Evolutionary conservation across 2,888 invertebrate species (phyloP), one percentile per base, ranked within the genome.

Genomic region (Cryptocephalus moraei): DNA sequence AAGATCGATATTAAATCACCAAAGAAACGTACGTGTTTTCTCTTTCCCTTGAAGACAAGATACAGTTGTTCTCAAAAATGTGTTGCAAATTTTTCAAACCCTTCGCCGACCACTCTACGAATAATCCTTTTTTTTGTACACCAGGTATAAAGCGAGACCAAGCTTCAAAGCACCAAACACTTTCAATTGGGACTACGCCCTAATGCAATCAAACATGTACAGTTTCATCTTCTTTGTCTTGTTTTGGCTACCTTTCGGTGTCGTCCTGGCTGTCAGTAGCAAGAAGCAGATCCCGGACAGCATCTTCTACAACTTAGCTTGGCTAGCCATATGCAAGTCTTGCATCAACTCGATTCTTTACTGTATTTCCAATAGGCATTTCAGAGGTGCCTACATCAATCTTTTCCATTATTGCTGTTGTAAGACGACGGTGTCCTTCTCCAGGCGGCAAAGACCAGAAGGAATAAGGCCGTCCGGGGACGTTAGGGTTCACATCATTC

Each of bases 401-500:
- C 70, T 88, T 8, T 88, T 86, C 62, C 82, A 84, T 61, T 89
- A 88, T 61, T 87, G 86, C 62, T 87, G 82, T 64, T 88, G 86
- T 70, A 88, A 87, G 66, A 85, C 81, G 8, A 81, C 83, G 6
- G 80, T 81, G 22, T 78, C 83, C 1, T 81, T 81, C 56, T 77
- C 80, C 8, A 69, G 80, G 49, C 74, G 84, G 39, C 76, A 79
- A 46, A 68, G 84, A 33, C 66, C 68, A 10, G 70, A 70, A 56
- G 65, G 69, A 4, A 57, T 69, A 46, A 68, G 47, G 63, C 73
- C 78, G 10, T 72, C 78, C 1, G 75, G 78, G 3, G 81, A 84
- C 53, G 79, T 85, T n/a, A 68, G 81, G 32, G 86, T 86, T 8
- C 87, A 87, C 64, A 84, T 88, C 44, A 82, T 87, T 62, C 83